phyloP scores from a whole-genome alignment of 1,140 invertebrate genomes.

The Zaprionus gabonicus region DNA sequence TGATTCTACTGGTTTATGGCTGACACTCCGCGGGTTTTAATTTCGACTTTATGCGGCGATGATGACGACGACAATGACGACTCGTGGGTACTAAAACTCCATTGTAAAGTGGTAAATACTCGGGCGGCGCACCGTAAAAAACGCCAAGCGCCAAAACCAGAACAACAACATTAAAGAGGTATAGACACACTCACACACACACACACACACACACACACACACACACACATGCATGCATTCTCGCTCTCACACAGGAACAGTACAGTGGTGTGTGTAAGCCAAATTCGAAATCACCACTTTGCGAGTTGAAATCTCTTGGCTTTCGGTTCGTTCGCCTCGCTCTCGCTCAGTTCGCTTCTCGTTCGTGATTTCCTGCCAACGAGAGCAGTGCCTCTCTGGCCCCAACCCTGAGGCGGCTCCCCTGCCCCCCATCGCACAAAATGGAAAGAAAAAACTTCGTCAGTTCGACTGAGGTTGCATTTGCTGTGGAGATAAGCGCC shows the following conservation, averaged over 20 bases:
- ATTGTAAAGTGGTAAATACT: constrained; percentile 83
- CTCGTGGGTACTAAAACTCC: constrained; percentile 81
- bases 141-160: constrained; percentile 80
- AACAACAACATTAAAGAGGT: constrained; percentile 74
- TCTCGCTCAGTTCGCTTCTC: constrained; percentile 46
- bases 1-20: constrained; percentile 74
- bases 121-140: constrained; percentile 82
- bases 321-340: constrained; percentile 54
- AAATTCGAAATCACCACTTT: constrained; percentile 79
- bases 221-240: constrained; percentile 23
- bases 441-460: constrained; percentile 43
- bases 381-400: constrained; percentile 1
- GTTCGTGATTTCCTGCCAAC: constrained; percentile 53
- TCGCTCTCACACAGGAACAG: neutral
- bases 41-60: constrained; percentile 83
- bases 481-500: constrained; percentile 19
- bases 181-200: constrained; percentile 40
- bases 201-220: neutral
- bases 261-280: constrained; percentile 53
- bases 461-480: constrained; percentile 43
- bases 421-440: constrained; percentile 25
- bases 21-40: constrained; percentile 80
- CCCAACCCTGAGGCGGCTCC: neutral
- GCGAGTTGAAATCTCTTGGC: constrained; percentile 73
- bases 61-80: constrained; percentile 83